Evolutionary conservation across 2,888 invertebrate genomes (phyloP), one percentile per base, ranked within the genome.

Genomic region (Ptychoptera contaminata): DNA sequence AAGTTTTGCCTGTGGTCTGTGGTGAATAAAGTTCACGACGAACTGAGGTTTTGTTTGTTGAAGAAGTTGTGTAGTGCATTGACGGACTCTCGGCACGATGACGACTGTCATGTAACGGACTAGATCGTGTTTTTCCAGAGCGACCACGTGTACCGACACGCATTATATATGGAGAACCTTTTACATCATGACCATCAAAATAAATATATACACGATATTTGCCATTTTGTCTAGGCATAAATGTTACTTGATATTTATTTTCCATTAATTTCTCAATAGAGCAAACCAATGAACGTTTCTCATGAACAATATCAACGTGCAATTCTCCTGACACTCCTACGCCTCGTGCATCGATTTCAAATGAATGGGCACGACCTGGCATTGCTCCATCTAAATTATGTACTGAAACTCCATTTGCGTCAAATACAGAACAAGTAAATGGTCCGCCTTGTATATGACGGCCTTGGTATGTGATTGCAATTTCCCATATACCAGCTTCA

Each of bases 401-500:
- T 1, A 85, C 81, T 47, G 84, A 80, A 9, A 94, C 85, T 16
- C 88, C 87, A 37, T 87, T 81, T 0, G 94, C 90, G 65, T 96
- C 93, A 58, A 90, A 96, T 0, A 94, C 93, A 55, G 91, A 84
- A 60, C 97, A 93, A 0, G 87, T 86, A 63, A 94, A 97, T 2
- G 98, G 98, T 14, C 93, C 93, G 46, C 96, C 96, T 63, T 81
- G 80, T 54, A 98, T 94, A 61, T 96, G 92, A 56, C 91, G 84
- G 31, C 91, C 91, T 60, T 94, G 92, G 63, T 96, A 96, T 31
- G 87, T 82, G 51, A 97, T 93, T 51, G 88, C 88, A 46, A 98
- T 93, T 55, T 86, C 82, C 96, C 96, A 97, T 57, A 91, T 88
- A 46, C 96, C 97, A 35, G 92, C 85, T 69, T 97, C 96, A 55